These are phyloP conservation scores for Ennomos quercinarius DNA, from an alignment of 2,888 invertebrate genomes.

Conservation along the genomic window DNA sequence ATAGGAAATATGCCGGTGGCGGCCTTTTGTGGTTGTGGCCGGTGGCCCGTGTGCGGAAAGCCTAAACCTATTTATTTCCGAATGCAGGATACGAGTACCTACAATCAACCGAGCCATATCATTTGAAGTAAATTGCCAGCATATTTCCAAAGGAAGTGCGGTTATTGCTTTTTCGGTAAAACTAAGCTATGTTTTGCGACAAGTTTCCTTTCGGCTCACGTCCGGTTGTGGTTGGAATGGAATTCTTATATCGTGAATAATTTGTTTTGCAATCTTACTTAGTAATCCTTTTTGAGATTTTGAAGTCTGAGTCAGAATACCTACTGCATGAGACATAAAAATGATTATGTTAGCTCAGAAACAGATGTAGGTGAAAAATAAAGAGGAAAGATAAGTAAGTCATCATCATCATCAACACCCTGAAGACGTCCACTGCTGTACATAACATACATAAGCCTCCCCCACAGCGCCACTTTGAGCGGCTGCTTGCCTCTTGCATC, in stretches of 20 bases:
- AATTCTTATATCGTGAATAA: slow-evolving; percentile 60
- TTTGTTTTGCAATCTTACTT: slow-evolving; percentile 33
- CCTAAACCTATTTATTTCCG: slow-evolving; percentile 6
- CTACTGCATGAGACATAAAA: background rate
- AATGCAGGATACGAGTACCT: slow-evolving; percentile 8
- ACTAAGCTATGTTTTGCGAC: slow-evolving; percentile 11
- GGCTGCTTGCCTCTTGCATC: too few relatives aligned
- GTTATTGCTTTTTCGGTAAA: slow-evolving; percentile 16
- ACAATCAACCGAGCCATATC: slow-evolving; percentile 34
- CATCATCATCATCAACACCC: too few relatives aligned
- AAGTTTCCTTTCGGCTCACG: slow-evolving; percentile 15
- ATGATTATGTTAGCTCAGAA: too few relatives aligned
- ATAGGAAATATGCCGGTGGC: too few relatives aligned
- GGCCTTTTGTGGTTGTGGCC: too few relatives aligned
- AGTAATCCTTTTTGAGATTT: slow-evolving; percentile 9
- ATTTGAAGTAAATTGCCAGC: slow-evolving; percentile 28
- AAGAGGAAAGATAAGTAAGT: too few relatives aligned
- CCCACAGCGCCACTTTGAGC: too few relatives aligned
- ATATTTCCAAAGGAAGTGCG: slow-evolving; percentile 16
- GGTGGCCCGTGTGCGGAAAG: too few relatives aligned
- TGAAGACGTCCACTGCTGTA: too few relatives aligned
- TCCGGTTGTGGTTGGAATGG: slow-evolving; percentile 35
- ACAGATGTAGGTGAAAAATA: too few relatives aligned
- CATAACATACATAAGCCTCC: too few relatives aligned
- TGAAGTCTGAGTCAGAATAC: slow-evolving; percentile 5